Base-by-base conservation (phyloP, 1,140 invertebrate genomes). In the Gryllus bimaculatus region DNA sequence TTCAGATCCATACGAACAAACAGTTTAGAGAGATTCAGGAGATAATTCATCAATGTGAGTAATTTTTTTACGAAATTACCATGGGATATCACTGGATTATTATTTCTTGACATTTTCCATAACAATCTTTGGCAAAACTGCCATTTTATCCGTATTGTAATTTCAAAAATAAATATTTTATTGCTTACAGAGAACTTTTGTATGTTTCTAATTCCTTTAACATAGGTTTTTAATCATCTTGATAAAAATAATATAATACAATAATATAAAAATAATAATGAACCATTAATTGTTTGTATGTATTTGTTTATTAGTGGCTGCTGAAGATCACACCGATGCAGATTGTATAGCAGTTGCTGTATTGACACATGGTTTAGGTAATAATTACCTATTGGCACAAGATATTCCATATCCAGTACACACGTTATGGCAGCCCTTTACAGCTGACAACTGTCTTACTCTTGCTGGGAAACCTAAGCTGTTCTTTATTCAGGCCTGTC, bases 281-380 rank as follows among this genome's bases (percentile, higher is more conserved):
- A 39, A 5, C 47, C 39, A 8, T 39, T 20, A 39, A 76, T 76
- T 26, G 18, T 8, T 15, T n/a, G 26, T 5, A 39, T 39, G 26
- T n/a, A 39, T 47, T 47, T 76, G 39, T 80, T 80, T 79, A 80
- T 47, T 77, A 77, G 81, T 83, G 73, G 81, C 83, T 13, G 82
- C 82, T 49, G 82, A 83, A 47, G 84, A 89, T 81, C 88, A 89
- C 80, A 75, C 80, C 21, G 80, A 86, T 39, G 82, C 83, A 75
- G 88, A 89, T 82, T 88, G 87, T 80, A 82, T 89, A 80, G 84
- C 84, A 3, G 83, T 87, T 74, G 85, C 85, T 7, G 86, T 91
- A 49, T 84, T 90, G 77, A 86, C 86, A 39, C 90, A 91, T 83
- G 90, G 90, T 86, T 88, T 78, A 83, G 86, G 48, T 87, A 87